Base-by-base conservation (phyloP, 2,888 invertebrate species). In the Ditula angustiorana region DNA sequence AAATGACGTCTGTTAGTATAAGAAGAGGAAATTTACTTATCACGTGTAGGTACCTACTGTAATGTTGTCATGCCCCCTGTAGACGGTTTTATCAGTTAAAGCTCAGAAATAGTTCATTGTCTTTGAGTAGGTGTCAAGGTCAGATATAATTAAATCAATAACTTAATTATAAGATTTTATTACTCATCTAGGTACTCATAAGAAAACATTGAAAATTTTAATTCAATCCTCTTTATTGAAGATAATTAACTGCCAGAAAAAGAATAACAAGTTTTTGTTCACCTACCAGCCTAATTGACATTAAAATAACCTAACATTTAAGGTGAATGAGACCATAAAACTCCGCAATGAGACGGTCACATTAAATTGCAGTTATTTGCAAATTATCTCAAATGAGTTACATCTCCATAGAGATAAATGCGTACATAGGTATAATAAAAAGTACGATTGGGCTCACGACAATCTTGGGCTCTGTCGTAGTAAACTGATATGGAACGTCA, bases 1-100 rank as follows among this genome's bases (percentile, higher is more conserved):
- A 70, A 61, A 66, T 70, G 70, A 61, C 62, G 66, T 59, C 58
- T 53, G n/a, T 47, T 35, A 49, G 58, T 47, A 58, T 47, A 63
- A 64, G 47, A 61, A n/a, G 26, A 59, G 59, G 64, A 64, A 58
- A 58, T 53, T 53, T 64, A 53, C 64, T 53, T 53, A 53, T 64
- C 53, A 47, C 28, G 33, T 3, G 10, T 41, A 21, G 13, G n/a
- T 53, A 50, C 49, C 35, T 52, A 64, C 35, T 28, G 19, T 58
- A 26, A 8, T 33, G 50, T 59, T 53, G 63, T 23, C 19, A 41
- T 62, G 62, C 53, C 53, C 58, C 59, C 64, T 47, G 58, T 28
- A 44, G 57, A 56, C 41, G 26, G 33, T 21, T 33, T 46, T 64
- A 64, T 64, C 63, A 53, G 21, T 56, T 62, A 7, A 35, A 16